phyloP scores from a whole-genome alignment of 1,140 invertebrate species.

The Drosophila albomicans region DNA sequence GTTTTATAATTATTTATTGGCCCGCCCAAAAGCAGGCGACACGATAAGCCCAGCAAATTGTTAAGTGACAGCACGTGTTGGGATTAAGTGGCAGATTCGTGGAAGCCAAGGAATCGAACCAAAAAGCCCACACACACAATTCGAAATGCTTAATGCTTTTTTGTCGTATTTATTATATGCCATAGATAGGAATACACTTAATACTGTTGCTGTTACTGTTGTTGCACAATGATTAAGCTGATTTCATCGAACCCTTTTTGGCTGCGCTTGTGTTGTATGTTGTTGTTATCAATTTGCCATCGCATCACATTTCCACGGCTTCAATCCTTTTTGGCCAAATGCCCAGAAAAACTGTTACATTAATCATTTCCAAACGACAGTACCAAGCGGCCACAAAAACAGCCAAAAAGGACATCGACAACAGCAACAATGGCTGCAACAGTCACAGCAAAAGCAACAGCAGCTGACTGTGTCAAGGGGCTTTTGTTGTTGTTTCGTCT shows the following conservation, averaged over 20 bases:
- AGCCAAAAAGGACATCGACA: conserved; percentile 8
- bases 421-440: conserved; percentile 30
- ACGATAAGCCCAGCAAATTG: conserved; percentile 23
- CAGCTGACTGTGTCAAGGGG: conserved; percentile 42
- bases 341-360: conserved; percentile 69
- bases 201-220: background rate
- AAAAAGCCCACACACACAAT: background rate
- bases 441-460: conserved; percentile 15
- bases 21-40: background rate
- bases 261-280: conserved; percentile 9
- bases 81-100: conserved; percentile 54
- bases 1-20: conserved; percentile 58
- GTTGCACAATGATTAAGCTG: conserved; percentile 31
- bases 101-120: background rate
- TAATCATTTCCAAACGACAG: conserved; percentile 66
- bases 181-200: background rate
- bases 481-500: conserved; percentile 21
- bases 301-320: conserved; percentile 45
- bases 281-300: conserved; percentile 35
- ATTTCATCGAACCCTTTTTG: conserved; percentile 30
- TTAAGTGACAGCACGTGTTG: conserved; percentile 65
- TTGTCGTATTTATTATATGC: conserved; percentile 2
- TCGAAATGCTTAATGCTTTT: background rate
- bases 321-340: conserved; percentile 67
- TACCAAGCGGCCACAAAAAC: conserved; percentile 31